Percentiles rank a stretch among this genome's conserved stretches.
phyloP scores from a whole-genome alignment of 2,113 vertebrate genomes.

The Lampris megalopsis region DNA sequence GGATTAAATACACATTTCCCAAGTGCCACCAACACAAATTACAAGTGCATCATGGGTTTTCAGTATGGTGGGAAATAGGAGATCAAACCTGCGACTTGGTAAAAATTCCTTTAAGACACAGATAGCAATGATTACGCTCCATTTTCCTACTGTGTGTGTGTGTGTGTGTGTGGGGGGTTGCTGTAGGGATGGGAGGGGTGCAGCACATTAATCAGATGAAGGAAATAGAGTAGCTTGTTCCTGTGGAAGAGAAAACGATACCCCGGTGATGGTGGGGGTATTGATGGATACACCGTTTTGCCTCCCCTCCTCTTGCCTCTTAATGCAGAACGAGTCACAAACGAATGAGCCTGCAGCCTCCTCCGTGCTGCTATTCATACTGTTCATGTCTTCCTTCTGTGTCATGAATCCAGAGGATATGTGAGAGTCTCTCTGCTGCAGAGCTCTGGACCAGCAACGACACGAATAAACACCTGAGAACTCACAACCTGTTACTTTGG shows the following conservation, averaged over 20 bases:
- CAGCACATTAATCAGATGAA: conserved; percentile 30
- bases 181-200: no score
- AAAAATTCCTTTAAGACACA: neutral
- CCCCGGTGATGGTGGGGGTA: conserved; percentile 8
- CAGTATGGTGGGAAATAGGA: neutral
- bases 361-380: no score
- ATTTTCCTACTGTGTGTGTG: neutral
- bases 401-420: no score
- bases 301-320: neutral
- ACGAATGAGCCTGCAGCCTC: no score
- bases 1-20: no score
- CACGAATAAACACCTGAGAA: no score
- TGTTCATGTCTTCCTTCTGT: no score
- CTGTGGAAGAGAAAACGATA: conserved; percentile 27
- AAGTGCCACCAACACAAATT: neutral
- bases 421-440: no score
- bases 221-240: conserved; percentile 32
- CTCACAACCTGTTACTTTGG: no score
- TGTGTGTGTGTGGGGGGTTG: neutral
- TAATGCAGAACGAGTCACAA: neutral
- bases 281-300: conserved; percentile 16
- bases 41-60: conserved; percentile 5
- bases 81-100: no score
- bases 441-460: no score
- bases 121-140: neutral